Base-by-base conservation (phyloP, 2,797 vertebrate species). In the Sorex maritimensis region DNA sequence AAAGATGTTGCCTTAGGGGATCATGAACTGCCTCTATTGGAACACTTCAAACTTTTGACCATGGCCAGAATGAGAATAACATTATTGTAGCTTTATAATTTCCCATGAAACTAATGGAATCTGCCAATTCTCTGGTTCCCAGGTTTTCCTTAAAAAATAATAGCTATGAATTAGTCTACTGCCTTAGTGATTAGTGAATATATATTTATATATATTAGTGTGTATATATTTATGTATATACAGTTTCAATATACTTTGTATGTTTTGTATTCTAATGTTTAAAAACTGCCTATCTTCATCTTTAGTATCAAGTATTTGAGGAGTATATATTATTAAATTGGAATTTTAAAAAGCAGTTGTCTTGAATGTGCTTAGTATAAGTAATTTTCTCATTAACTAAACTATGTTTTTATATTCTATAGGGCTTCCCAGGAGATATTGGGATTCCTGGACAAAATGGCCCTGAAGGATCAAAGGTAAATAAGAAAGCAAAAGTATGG, bases 391-490 rank as follows among this genome's bases (percentile, higher is more conserved):
- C 30, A n/a, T 80, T 94, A 93, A 96, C 77, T 46, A 81, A 15
- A 91, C 12, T 92, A 71, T 5, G 58, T 95, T 80, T 95, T 93
- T 95, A 23, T 97, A 1, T 91, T 96, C 97, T 77, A 92, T 96
- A 99, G 99, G 99, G 99, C 63, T 99, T 99, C 98, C 99, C 99
- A 65, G 99, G 99, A 95, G 99, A 99, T 97, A 99, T 99, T 94
- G 99, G 99, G 71, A 92, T 98, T 89, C 99, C 99, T 95, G 99
- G 99, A 87, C 98, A 99, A 46, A 99, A 99, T 34, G 99, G 99
- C 94, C 99, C 98, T 82, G 99, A 98, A 96, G 99, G 99, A 97
- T 98, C 98, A 95, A 99, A 99, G 99, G 99, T 99, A 99, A 95
- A 97, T 81, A 30, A n/a, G 26, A 34, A 75, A 74, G 30, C 5